A percentile compares a stretch with the other conserved stretches of the same genome.
These are phyloP conservation scores for Myotis brandtii DNA, from an alignment of 2,113 vertebrate species.

Conservation along the genomic window DNA sequence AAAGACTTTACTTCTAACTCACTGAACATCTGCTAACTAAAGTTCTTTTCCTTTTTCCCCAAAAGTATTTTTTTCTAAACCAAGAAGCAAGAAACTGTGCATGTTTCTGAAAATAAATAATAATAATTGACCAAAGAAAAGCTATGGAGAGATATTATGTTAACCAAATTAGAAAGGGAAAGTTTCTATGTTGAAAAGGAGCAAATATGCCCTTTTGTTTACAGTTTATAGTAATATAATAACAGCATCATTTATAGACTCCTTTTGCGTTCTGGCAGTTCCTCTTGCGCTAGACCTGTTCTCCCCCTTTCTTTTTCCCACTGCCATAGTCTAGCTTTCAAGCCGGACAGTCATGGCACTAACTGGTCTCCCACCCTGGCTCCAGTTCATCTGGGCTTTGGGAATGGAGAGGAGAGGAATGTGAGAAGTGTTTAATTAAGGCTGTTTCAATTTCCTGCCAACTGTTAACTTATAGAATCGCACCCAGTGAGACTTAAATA, in stretches of 20 bases:
- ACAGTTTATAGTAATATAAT: no score
- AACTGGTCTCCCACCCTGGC: not conserved
- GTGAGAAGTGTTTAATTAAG: not conserved
- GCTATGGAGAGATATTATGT: not conserved
- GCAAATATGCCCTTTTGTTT: not conserved
- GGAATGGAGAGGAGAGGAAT: not conserved
- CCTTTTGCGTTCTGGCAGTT: not conserved
- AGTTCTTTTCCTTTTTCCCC: not conserved
- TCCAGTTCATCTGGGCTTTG: not conserved
- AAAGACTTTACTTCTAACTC: slow-evolving; percentile 30
- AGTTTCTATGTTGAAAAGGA: not conserved
- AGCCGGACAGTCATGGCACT: not conserved
- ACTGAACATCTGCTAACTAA: not conserved
- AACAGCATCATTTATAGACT: not conserved
- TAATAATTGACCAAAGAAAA: not conserved
- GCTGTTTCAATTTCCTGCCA: not conserved
- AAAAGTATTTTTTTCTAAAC: not conserved
- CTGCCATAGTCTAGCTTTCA: no score
- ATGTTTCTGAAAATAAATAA: slow-evolving; percentile 8
- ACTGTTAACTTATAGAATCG: not conserved
- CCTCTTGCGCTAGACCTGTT: not conserved
- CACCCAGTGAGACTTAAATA: not conserved
- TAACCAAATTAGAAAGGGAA: slow-evolving; percentile 20
- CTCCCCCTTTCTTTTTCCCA: not conserved
- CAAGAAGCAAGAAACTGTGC: not conserved